Percentiles rank a stretch among this genome's conserved stretches.
These are phyloP conservation scores for Pluvialis apricaria DNA, from an alignment of 2,113 vertebrate genomes.

Conservation along the genomic window DNA sequence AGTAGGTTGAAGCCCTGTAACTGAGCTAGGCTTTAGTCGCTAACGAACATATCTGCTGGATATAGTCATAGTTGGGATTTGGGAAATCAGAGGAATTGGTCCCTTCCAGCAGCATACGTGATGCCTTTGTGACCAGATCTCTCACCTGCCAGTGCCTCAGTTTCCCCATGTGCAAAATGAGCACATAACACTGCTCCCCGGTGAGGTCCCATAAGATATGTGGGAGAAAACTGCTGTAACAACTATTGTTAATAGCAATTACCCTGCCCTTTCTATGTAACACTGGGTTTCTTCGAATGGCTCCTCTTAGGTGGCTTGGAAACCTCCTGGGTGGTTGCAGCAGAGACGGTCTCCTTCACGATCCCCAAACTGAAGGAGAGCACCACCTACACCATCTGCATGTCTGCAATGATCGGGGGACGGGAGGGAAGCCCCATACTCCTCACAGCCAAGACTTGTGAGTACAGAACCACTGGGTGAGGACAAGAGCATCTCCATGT, in stretches of 20 bases:
- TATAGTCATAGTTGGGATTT: neutral
- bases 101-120: neutral
- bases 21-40: neutral
- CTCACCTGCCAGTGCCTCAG: neutral
- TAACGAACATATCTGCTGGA: neutral
- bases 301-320: slow-evolving; percentile 72
- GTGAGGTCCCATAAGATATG: neutral
- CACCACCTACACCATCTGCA: slow-evolving; percentile 79
- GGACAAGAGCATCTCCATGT: neutral
- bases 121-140: neutral
- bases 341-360: slow-evolving; percentile 60
- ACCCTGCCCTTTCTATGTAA: neutral
- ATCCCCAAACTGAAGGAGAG: slow-evolving; percentile 75
- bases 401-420: slow-evolving; percentile 68
- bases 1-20: neutral
- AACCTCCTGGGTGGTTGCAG: slow-evolving; percentile 69
- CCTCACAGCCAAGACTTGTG: slow-evolving; percentile 81
- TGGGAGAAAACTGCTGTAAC: neutral
- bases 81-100: neutral
- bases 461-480: neutral
- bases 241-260: neutral
- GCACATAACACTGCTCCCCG: neutral
- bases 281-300: neutral
- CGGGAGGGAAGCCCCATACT: slow-evolving; percentile 74
- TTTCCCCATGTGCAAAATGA: neutral